Conservation (phyloP, 1,140 invertebrate species). For the Acyrthosiphon pisum region DNA sequence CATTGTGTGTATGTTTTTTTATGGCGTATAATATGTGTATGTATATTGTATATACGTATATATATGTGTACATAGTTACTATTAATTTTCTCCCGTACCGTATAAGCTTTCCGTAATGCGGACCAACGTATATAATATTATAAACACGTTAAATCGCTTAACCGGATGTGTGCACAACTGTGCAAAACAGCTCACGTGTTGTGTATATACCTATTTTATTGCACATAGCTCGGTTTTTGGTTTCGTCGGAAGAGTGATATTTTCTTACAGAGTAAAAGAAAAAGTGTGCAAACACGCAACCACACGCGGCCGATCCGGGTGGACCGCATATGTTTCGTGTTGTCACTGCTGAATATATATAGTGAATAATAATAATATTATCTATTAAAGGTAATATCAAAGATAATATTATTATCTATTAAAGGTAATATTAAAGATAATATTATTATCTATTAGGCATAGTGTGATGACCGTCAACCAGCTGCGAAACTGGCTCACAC, state of each 20-base stretch:
- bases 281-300: not conserved
- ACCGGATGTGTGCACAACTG: not conserved
- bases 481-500: not conserved
- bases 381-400: too few species aligned
- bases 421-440: too few species aligned
- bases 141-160: not conserved
- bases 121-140: not conserved
- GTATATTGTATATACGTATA: not conserved
- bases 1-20: too few species aligned
- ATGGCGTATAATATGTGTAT: not conserved
- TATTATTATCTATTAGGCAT: too few species aligned
- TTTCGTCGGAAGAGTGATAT: not conserved
- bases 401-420: too few species aligned
- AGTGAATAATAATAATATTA: too few species aligned
- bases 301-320: not conserved
- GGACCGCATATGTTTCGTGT: not conserved
- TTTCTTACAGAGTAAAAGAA: not conserved
- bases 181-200: not conserved
- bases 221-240: not conserved
- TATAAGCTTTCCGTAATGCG: not conserved
- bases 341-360: too few species aligned
- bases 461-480: not conserved
- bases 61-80: not conserved
- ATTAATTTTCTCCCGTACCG: not conserved
- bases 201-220: not conserved